Conservation (phyloP, 2,113 vertebrate genomes). For the Neogobius melanostomus region DNA sequence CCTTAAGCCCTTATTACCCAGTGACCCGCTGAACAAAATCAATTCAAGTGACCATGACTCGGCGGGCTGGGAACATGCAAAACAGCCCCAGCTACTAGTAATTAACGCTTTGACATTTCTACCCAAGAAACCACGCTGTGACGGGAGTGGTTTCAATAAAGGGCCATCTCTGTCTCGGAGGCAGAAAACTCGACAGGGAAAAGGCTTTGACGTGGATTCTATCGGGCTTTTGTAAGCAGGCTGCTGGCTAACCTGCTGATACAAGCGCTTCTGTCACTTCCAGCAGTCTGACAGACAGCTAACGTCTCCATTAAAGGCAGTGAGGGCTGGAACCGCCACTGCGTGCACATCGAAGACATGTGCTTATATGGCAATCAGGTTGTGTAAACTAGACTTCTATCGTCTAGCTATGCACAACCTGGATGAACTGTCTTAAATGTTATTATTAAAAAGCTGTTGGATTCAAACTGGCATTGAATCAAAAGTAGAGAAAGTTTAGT, state of each 20-base stretch:
- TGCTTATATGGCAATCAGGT: neutral
- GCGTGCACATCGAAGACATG: neutral
- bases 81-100: conserved; percentile 22
- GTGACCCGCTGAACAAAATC: conserved; percentile 46
- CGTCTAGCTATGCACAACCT: too few relatives aligned
- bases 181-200: conserved; percentile 16
- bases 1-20: conserved; percentile 17
- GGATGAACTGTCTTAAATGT: too few relatives aligned
- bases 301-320: conserved; percentile 48
- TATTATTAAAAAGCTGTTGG: too few relatives aligned
- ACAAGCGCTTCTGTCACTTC: conserved; percentile 23
- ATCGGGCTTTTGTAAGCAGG: conserved; percentile 19
- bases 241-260: conserved; percentile 46
- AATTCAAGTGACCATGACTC: conserved; percentile 41
- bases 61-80: conserved; percentile 19
- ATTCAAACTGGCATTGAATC: too few relatives aligned
- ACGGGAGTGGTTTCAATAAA: neutral
- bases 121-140: conserved; percentile 6
- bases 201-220: conserved; percentile 28
- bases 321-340: conserved; percentile 24
- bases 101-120: conserved; percentile 61
- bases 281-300: conserved; percentile 38
- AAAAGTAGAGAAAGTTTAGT: too few relatives aligned
- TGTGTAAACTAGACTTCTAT: neutral
- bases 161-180: conserved; percentile 2